A percentile compares a stretch with the other conserved stretches of the same genome.
phyloP scores from a whole-genome alignment of 1,140 invertebrate genomes.

The Dolichoris vasculosae region DNA sequence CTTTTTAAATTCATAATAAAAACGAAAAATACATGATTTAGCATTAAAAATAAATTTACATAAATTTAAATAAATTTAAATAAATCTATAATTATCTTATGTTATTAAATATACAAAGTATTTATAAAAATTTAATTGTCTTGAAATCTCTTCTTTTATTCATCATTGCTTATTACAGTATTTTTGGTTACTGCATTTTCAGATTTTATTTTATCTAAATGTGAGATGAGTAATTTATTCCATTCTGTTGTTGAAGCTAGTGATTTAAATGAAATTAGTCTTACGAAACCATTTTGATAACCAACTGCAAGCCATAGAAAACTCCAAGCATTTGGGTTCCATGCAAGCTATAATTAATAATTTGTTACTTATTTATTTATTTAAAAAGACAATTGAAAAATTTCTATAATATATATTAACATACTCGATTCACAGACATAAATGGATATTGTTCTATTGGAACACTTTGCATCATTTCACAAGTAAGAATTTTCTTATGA shows the following conservation, averaged over 20 bases:
- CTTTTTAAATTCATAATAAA: background rate
- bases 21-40: background rate
- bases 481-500: conserved; percentile 39
- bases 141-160: background rate
- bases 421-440: conserved; percentile 65
- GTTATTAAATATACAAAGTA: background rate
- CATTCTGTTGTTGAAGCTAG: conserved; percentile 56
- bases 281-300: conserved; percentile 73
- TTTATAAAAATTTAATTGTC: background rate
- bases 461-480: conserved; percentile 52
- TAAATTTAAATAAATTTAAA: background rate
- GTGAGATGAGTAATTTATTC: conserved; percentile 56
- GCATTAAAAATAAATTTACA: background rate
- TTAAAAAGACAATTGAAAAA: background rate
- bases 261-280: conserved; percentile 66
- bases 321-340: conserved; percentile 73
- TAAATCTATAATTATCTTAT: background rate
- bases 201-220: conserved; percentile 49
- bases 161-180: background rate
- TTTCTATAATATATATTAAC: conserved; percentile 29
- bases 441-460: conserved; percentile 69
- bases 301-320: conserved; percentile 70
- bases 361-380: conserved; percentile 7
- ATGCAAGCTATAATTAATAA: conserved; percentile 63
- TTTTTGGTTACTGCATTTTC: background rate